Evolutionary conservation across 2,797 vertebrate species (phyloP).

Genomic region (Sebastolobus alascanus): DNA sequence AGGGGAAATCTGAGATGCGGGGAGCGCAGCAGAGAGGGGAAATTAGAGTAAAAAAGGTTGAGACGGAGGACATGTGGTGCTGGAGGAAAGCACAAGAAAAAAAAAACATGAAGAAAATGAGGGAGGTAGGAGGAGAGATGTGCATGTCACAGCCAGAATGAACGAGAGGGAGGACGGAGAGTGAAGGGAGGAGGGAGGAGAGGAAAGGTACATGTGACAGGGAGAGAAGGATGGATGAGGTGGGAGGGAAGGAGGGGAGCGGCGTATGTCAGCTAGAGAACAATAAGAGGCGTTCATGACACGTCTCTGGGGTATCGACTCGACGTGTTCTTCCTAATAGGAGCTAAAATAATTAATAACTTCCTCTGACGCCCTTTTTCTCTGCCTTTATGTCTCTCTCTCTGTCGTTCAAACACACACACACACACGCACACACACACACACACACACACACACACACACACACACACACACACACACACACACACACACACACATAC

Average conservation of each 20-base stretch:
- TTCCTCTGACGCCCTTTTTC: conserved; percentile 47
- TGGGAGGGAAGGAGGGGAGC: conserved; percentile 48
- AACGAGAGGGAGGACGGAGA: conserved; percentile 42
- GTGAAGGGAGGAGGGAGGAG: conserved; percentile 28
- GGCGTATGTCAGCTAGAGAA: conserved; percentile 71
- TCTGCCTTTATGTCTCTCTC: conserved; percentile 3
- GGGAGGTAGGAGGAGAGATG: conserved; percentile 44
- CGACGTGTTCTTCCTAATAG: conserved; percentile 69
- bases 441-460: not conserved
- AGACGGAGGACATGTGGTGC: conserved; percentile 27
- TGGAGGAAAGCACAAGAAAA: conserved; percentile 29
- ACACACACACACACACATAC: conserved; percentile 1
- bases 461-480: conserved; percentile 10
- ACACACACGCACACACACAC: not conserved
- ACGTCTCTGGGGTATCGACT: conserved; percentile 75
- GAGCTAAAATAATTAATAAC: conserved; percentile 77
- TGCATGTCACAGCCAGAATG: conserved; percentile 47
- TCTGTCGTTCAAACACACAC: not conserved
- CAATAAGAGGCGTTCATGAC: conserved; percentile 79
- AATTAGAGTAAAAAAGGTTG: conserved; percentile 53
- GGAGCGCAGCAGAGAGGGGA: conserved; percentile 20
- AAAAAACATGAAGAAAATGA: conserved; percentile 26
- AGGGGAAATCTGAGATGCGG: conserved; percentile 20
- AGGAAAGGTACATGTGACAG: conserved; percentile 61
- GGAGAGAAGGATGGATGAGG: conserved; percentile 54